Evolutionary conservation across 1,140 invertebrate species (phyloP), one percentile per base, ranked within the genome.

Genomic region (Psix sp.): DNA sequence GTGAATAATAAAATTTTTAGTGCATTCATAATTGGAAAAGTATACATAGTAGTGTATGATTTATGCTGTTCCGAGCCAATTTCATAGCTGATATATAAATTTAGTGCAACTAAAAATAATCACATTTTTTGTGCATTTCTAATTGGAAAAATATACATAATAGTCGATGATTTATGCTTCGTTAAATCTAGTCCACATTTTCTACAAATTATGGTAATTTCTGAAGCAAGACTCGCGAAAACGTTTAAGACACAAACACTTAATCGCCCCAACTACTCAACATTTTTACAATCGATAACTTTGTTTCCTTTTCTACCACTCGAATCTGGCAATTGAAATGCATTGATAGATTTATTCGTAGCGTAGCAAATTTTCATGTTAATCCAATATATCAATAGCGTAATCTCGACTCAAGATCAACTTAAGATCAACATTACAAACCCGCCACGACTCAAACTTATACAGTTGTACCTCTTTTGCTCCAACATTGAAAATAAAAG

Each of bases 201-300:
- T 43, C 46, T 65, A 52, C 29, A 54, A 45, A 45, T 54, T 65
- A 65, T 65, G 48, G 48, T 45, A 65, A 52, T 65, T 54, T 65
- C 21, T 52, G 29, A 21, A 33, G 40, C 40, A 43, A 13, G 36
- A 48, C 17, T 49, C 29, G 38, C 45, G 33, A 45, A 33, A 51
- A 63, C 39, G 46, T 51, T 10, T 11, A 42, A 11, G 38, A n/a
- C 15, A 42, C 42, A 40, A 45, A 45, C 21, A 52, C 33, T 52
- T 35, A 10, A 43, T 63, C 40, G 33, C 26, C 9, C 35, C 35
- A 46, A 46, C 16, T 46, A 16, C 46, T 38, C 38, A 13, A 46
- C 11, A 54, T 65, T 54, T 65, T 39, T 39, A 54, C 54, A 39
- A 46, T 46, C 35, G 51, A 62, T 38, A 51, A 62, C 48, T 7